Base-by-base conservation (phyloP, 2,797 vertebrate genomes). In the Danio tinwini region DNA sequence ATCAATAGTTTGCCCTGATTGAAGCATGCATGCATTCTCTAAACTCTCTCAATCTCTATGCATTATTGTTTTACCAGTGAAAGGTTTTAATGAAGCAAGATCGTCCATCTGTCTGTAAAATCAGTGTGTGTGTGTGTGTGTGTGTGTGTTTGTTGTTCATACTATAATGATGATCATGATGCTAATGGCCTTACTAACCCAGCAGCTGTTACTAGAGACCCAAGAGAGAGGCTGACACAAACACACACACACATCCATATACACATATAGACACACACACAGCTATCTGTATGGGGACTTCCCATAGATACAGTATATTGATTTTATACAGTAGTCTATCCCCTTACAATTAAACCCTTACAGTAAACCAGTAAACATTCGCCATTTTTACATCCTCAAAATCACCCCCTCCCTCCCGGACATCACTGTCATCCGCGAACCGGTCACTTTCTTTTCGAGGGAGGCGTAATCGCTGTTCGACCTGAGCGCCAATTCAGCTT, bases 141-240 rank as follows among this genome's bases (percentile, higher is more conserved):
- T 56, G n/a, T n/a, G n/a, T 29, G 29, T 29, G 29, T 29, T 29
- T 29, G 29, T 29, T 81, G 45, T 56, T 5, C 73, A 59, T 75
- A 44, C 71, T 68, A 55, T 39, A 77, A 80, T 82, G 82, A 80
- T 82, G 56, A 85, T 85, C 73, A 85, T 74, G 76, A 82, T 83
- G 82, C 70, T 85, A 83, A 83, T 79, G 84, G 40, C 72, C 61
- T 73, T 59, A 73, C 67, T 79, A 71, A 70, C 74, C 81, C 65
- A 61, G 56, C 84, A 85, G 82, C 82, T 85, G 82, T 75, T 83
- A 74, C 58, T 17, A 64, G 14, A 44, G 67, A 80, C 84, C 63
- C 63, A 49, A 45, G 82, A 71, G 82, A 76, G 53, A 68, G 52
- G 13, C 29, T 0, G 53, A 67, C 44, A 71, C 37, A 80, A 1